Conservation (phyloP, 2,113 vertebrate genomes). For the Labeo catla region DNA sequence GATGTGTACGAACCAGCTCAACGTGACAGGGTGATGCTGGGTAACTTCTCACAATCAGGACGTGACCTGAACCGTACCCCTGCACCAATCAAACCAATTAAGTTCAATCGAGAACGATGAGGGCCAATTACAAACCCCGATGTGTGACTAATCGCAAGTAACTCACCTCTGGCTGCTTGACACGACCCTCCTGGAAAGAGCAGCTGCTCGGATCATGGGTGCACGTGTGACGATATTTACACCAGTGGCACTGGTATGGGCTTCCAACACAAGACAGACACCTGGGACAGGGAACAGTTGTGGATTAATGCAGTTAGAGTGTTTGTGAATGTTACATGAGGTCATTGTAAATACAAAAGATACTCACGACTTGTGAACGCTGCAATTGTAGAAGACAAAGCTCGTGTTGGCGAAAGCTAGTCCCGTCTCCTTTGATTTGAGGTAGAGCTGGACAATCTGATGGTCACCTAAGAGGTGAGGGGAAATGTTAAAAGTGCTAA, state of each 20-base stretch:
- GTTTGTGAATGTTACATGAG: neutral
- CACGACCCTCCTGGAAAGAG: slow-evolving; percentile 95
- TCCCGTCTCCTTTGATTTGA: slow-evolving; percentile 97
- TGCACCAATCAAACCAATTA: neutral
- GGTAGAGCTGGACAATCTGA: slow-evolving; percentile 95
- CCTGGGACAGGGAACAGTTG: slow-evolving; percentile 66
- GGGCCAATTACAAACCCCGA: neutral
- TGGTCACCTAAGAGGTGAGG: slow-evolving; percentile 84
- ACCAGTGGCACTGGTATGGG: slow-evolving; percentile 97
- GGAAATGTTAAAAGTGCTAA: neutral
- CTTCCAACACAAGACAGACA: slow-evolving; percentile 96
- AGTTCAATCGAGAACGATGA: neutral
- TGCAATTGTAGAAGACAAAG: slow-evolving; percentile 99
- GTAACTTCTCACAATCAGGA: neutral
- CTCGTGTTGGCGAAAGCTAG: slow-evolving; percentile 96
- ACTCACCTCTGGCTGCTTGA: slow-evolving; percentile 92
- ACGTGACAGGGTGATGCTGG: neutral
- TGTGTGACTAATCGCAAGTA: neutral
- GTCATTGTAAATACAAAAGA: slow-evolving; percentile 15
- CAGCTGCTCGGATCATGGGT: slow-evolving; percentile 94
- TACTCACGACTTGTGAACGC: slow-evolving; percentile 95
- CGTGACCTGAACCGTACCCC: slow-evolving; percentile 15
- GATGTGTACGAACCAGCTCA: neutral
- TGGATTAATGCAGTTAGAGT: neutral
- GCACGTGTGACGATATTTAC: slow-evolving; percentile 95